Evolutionary conservation across 2,113 vertebrate species (phyloP).

Genomic region (chimpanzee (Pan troglodytes)): DNA sequence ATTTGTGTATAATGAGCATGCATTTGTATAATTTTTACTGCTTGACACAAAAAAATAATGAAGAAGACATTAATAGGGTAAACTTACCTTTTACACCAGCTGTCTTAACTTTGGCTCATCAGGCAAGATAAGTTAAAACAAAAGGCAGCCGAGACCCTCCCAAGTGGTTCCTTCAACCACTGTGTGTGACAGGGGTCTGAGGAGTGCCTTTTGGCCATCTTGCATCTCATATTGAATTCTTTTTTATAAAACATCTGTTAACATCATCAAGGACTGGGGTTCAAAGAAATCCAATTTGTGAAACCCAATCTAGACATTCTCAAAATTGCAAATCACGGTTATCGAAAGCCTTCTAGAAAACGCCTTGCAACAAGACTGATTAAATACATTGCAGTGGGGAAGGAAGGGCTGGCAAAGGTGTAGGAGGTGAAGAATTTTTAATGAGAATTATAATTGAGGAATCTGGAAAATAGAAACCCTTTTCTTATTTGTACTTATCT

Average conservation of each 20-base stretch:
- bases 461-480: background rate
- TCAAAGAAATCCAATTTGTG: constrained; percentile 31
- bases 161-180: background rate
- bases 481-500: constrained; percentile 5
- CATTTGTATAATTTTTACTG: background rate
- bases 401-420: background rate
- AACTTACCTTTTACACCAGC: background rate
- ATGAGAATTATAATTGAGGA: constrained; percentile 19
- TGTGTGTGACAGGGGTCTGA: background rate
- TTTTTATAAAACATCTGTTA: background rate
- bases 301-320: constrained; percentile 44
- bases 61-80: background rate
- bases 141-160: background rate
- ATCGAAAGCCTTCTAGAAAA: constrained; percentile 28
- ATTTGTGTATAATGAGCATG: background rate
- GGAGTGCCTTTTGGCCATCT: background rate
- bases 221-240: background rate
- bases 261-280: background rate
- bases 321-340: constrained; percentile 43
- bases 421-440: background rate
- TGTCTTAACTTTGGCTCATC: background rate
- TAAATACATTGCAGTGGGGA: background rate
- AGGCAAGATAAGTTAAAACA: background rate
- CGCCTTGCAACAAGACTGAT: background rate
- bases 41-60: background rate